Conservation (phyloP, 2,797 vertebrate species). For the Podarcis siculus region DNA sequence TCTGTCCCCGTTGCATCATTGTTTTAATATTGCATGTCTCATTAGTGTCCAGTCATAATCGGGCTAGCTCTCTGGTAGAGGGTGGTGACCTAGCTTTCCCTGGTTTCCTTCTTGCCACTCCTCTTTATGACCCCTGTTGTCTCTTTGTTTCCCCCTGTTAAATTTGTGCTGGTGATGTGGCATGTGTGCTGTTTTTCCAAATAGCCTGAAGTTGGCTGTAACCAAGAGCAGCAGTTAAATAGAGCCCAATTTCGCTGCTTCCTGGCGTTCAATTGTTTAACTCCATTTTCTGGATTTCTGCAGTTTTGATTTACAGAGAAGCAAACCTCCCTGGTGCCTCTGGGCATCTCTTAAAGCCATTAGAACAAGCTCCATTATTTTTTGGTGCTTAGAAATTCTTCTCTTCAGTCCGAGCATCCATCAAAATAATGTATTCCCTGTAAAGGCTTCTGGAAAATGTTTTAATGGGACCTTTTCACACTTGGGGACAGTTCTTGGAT, state of each 20-base stretch:
- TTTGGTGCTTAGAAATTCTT: constrained; percentile 67
- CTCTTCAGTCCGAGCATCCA: constrained; percentile 64
- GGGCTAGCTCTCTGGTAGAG: constrained; percentile 69
- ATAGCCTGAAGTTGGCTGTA: constrained; percentile 75
- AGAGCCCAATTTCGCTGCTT: constrained; percentile 73
- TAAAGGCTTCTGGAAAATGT: constrained; percentile 66
- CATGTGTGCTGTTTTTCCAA: constrained; percentile 77
- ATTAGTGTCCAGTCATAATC: constrained; percentile 75
- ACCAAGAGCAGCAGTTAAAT: constrained; percentile 75
- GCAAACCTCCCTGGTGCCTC: constrained; percentile 75
- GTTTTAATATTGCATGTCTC: constrained; percentile 70
- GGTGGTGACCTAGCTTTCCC: constrained; percentile 64
- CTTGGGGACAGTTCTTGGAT: constrained; percentile 63
- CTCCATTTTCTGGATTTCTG: constrained; percentile 79
- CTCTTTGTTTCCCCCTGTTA: constrained; percentile 78
- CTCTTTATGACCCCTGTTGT: constrained; percentile 76
- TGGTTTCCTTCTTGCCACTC: constrained; percentile 70
- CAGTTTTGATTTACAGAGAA: constrained; percentile 79
- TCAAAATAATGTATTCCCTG: constrained; percentile 75
- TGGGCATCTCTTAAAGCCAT: constrained; percentile 74
- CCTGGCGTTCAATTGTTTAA: constrained; percentile 71
- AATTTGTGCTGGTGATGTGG: constrained; percentile 75
- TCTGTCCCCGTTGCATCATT: constrained; percentile 62
- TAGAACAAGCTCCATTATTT: constrained; percentile 72
- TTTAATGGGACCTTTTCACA: constrained; percentile 68